Conservation (phyloP, 2,888 invertebrate species). For the Eulithis testata region DNA sequence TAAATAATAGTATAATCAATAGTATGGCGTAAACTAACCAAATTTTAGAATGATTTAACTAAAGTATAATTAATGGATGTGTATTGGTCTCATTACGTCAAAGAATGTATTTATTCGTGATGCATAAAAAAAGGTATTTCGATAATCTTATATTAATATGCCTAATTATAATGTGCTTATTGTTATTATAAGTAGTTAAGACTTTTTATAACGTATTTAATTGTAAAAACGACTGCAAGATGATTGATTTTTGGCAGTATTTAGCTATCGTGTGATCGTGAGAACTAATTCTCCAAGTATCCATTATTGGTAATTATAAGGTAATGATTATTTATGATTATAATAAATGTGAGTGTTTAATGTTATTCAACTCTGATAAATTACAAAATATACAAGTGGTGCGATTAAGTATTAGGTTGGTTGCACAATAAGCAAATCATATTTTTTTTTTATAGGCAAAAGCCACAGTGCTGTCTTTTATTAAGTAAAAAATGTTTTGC, state of each 20-base stretch:
- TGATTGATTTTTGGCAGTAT: constrained; percentile 34
- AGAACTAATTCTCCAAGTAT: constrained; percentile 25
- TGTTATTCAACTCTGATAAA: constrained; percentile 26
- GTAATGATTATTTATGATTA: constrained; percentile 20
- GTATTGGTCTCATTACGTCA: constrained; percentile 82
- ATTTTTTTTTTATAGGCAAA: neutral
- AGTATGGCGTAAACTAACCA: constrained; percentile 71
- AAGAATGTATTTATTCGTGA: constrained; percentile 61
- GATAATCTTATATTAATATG: constrained; percentile 34
- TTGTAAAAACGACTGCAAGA: constrained; percentile 34
- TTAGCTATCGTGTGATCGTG: constrained; percentile 25
- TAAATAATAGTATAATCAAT: constrained; percentile 57
- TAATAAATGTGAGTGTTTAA: constrained; percentile 26
- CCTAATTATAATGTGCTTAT: constrained; percentile 40
- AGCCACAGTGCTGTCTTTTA: neutral
- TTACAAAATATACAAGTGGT: constrained; percentile 22
- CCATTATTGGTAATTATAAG: constrained; percentile 13
- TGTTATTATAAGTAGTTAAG: constrained; percentile 30
- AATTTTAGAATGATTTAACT: constrained; percentile 70
- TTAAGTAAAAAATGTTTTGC: constrained; percentile 20
- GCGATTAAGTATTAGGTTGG: constrained; percentile 20
- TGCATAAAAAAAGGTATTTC: constrained; percentile 28
- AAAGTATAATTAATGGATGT: constrained; percentile 33
- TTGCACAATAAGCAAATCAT: constrained; percentile 24
- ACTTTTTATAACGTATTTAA: constrained; percentile 33